Percentiles rank a stretch among this genome's conserved stretches.
These are phyloP conservation scores for Grammomys dolichurus DNA, from an alignment of 2,113 vertebrate genomes.

Conservation along the genomic window DNA sequence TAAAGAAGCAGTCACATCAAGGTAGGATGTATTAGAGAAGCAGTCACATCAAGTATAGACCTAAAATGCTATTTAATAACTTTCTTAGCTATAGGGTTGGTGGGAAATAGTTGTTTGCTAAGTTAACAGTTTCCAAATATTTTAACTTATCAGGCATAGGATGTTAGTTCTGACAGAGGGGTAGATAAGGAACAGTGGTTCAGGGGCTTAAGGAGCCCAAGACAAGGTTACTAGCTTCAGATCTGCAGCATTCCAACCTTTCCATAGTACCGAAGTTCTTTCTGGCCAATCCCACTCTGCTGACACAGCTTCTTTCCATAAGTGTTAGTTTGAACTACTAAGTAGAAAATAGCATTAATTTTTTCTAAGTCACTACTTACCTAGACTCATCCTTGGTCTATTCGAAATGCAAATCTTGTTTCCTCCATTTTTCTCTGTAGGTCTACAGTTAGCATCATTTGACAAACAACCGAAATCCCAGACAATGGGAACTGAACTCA, in stretches of 20 bases:
- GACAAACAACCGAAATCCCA: fast-evolving
- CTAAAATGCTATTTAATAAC: neutral
- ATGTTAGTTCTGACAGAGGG: neutral
- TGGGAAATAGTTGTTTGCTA: neutral
- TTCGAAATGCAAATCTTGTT: neutral
- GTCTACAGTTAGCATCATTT: neutral
- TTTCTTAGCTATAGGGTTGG: neutral
- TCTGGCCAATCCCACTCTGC: neutral
- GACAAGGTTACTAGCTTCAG: neutral
- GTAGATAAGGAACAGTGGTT: neutral
- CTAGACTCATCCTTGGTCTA: neutral
- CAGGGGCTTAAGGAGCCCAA: neutral
- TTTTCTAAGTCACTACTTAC: neutral
- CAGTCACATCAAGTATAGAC: neutral
- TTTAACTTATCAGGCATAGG: neutral
- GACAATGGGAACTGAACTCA: neutral
- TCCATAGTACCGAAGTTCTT: neutral
- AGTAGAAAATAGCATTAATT: neutral
- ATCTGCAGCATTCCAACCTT: neutral
- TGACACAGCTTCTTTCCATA: neutral
- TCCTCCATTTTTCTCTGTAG: neutral
- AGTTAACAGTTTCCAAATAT: neutral
- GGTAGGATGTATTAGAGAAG: neutral
- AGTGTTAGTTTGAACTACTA: neutral
- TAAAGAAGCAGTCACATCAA: neutral